Conservation (phyloP, 1,140 invertebrate genomes). For the Melitaea cinxia region DNA sequence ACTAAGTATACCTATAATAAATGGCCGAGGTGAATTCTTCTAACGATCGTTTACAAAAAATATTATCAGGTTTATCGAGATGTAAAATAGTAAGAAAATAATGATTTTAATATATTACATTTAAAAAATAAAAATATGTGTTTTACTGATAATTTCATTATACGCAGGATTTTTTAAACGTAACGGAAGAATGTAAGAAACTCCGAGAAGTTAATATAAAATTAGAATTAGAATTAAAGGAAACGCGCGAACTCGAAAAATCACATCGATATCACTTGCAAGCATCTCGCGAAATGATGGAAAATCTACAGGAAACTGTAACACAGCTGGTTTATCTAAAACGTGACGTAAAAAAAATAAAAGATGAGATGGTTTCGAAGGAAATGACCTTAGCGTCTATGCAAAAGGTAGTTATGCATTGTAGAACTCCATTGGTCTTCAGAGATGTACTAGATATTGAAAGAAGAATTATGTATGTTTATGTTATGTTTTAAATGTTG, state of each 20-base stretch:
- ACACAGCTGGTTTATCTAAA: conserved; percentile 74
- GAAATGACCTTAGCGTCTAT: conserved; percentile 54
- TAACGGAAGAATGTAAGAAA: conserved; percentile 60
- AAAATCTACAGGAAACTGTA: conserved; percentile 72
- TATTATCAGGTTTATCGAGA: conserved; percentile 57
- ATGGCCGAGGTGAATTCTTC: conserved; percentile 8
- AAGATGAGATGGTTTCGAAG: conserved; percentile 62
- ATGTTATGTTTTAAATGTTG: background rate
- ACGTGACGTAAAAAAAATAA: conserved; percentile 68
- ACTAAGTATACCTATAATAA: background rate
- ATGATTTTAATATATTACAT: background rate
- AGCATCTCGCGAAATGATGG: conserved; percentile 73
- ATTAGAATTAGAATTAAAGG: conserved; percentile 65
- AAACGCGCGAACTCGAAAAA: conserved; percentile 65
- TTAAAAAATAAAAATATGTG: background rate
- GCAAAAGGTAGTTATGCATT: conserved; percentile 49
- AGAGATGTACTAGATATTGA: too few species aligned
- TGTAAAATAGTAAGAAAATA: conserved; percentile 63
- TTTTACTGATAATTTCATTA: conserved; percentile 11
- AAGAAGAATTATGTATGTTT: background rate
- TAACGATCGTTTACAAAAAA: conserved; percentile 50
- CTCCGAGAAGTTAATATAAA: conserved; percentile 59
- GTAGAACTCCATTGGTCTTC: background rate
- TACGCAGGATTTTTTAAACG: conserved; percentile 55
- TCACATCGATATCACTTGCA: conserved; percentile 67